These are phyloP conservation scores for Eupithecia insigniata DNA, from an alignment of 2,888 invertebrate genomes.

Conservation along the genomic window DNA sequence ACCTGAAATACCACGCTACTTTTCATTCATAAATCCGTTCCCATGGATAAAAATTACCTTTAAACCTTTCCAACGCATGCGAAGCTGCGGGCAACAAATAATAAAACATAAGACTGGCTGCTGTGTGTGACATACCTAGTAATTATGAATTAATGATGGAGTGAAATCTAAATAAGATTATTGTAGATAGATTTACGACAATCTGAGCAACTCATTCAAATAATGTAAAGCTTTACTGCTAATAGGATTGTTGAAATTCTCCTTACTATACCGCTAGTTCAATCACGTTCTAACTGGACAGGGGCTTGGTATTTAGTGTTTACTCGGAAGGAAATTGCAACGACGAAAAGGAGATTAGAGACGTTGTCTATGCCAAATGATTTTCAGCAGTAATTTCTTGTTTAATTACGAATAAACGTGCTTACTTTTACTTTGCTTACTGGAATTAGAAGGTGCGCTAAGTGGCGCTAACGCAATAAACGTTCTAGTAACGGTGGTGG, in stretches of 20 bases:
- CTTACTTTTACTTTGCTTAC: neutral
- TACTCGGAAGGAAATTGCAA: neutral
- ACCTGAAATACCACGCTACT: too few relatives aligned
- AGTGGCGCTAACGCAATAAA: too few relatives aligned
- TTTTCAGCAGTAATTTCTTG: neutral
- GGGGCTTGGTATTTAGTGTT: neutral
- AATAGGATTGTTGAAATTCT: constrained; percentile 4
- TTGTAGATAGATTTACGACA: neutral
- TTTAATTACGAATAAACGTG: neutral
- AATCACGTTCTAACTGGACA: neutral
- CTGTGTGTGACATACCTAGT: neutral
- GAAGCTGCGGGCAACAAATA: neutral
- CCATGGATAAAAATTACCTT: too few relatives aligned
- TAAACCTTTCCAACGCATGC: too few relatives aligned
- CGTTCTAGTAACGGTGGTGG: too few relatives aligned
- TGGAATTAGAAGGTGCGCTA: too few relatives aligned
- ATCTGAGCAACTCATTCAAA: neutral
- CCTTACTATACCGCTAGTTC: neutral
- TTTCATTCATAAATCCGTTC: too few relatives aligned
- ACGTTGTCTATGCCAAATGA: neutral
- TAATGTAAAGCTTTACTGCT: constrained; percentile 3
- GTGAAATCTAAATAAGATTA: neutral
- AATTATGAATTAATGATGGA: neutral
- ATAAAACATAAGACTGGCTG: neutral
- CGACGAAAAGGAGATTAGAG: too few relatives aligned